phyloP scores from a whole-genome alignment of 1,140 invertebrate genomes.

The Chironomus striatipennis region DNA sequence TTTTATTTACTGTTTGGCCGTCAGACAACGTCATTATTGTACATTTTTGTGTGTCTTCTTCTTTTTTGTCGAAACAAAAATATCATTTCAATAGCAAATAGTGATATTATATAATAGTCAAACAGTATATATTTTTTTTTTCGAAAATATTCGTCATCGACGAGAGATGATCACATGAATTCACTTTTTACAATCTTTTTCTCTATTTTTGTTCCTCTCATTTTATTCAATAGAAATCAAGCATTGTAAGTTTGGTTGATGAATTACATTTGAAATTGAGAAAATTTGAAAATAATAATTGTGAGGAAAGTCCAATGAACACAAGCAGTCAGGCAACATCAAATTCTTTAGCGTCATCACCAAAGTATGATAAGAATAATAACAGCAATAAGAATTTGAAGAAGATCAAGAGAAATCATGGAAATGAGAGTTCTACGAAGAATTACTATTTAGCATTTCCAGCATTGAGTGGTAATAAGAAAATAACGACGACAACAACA shows the following conservation, averaged over 20 bases:
- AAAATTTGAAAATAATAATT: constrained; percentile 3
- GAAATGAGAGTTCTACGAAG: constrained; percentile 29
- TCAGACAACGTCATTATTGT: constrained; percentile 26
- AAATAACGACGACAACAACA: not conserved
- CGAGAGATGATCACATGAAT: no score
- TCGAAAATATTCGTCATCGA: no score
- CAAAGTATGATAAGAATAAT: not conserved
- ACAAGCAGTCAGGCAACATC: not conserved
- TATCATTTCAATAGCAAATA: no score
- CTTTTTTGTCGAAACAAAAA: no score
- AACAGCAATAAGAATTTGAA: constrained; percentile 29
- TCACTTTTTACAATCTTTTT: no score
- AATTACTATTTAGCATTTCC: constrained; percentile 30
- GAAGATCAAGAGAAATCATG: constrained; percentile 41
- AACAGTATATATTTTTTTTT: no score
- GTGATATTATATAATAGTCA: no score
- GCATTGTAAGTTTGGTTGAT: constrained; percentile 44
- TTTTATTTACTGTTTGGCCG: no score
- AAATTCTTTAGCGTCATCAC: not conserved
- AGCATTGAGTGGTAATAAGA: constrained; percentile 25
- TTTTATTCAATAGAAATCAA: constrained; percentile 39
- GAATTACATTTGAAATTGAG: constrained; percentile 34
- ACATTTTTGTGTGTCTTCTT: no score
- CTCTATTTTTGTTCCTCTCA: no score
- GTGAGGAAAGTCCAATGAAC: not conserved